A percentile compares a stretch with the other conserved stretches of the same genome.
Conservation (phyloP, 2,888 invertebrate species). For the Ormyrus pomaceus region DNA sequence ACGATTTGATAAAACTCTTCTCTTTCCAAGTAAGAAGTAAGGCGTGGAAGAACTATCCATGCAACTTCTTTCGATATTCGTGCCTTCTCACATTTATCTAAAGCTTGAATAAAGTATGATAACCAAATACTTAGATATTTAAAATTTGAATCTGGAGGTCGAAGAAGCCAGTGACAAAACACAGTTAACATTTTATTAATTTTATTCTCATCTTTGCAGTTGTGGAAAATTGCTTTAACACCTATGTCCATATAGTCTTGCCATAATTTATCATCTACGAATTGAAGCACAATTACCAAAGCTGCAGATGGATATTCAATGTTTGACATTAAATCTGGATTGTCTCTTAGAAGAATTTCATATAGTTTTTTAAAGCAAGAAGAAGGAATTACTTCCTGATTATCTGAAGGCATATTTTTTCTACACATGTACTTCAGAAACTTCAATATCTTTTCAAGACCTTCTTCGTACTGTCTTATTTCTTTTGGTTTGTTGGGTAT, state of each 20-base stretch:
- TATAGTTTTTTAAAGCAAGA: conserved; percentile 80
- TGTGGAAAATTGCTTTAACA: conserved; percentile 16
- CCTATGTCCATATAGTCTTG: conserved; percentile 25
- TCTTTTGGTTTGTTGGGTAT: conserved; percentile 58
- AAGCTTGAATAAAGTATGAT: conserved; percentile 81
- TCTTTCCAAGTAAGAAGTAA: conserved; percentile 74
- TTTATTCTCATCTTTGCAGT: conserved; percentile 65
- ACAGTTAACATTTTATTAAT: conserved; percentile 78
- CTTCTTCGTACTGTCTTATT: conserved; percentile 60
- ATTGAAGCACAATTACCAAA: conserved; percentile 79
- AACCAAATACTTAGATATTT: conserved; percentile 83
- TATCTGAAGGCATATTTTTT: conserved; percentile 55
- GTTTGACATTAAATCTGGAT: conserved; percentile 62
- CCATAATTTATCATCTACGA: conserved; percentile 72
- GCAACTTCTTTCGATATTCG: conserved; percentile 80
- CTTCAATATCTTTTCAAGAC: conserved; percentile 60
- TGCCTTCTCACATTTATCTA: conserved; percentile 78
- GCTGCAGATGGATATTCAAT: conserved; percentile 78
- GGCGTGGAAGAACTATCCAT: conserved; percentile 78
- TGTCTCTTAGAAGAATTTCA: conserved; percentile 79
- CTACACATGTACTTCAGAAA: conserved; percentile 60
- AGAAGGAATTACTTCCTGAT: conserved; percentile 76
- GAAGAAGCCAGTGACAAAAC: conserved; percentile 83
- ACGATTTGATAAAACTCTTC: conserved; percentile 36
- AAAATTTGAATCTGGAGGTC: conserved; percentile 78